phyloP scores from a whole-genome alignment of 1,140 invertebrate species.

The Cheumatopsyche charites region DNA sequence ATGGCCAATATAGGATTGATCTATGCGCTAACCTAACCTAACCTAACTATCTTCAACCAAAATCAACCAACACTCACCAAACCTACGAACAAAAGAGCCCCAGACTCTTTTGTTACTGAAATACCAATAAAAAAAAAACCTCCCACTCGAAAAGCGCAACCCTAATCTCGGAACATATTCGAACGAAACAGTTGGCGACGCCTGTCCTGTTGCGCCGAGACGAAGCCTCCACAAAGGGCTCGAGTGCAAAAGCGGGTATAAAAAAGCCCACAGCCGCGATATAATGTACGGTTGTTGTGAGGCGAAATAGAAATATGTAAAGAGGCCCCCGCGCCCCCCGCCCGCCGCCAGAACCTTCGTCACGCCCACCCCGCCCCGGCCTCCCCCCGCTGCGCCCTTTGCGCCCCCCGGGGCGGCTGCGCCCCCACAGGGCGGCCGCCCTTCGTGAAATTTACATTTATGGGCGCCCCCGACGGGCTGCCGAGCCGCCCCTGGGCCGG shows the following conservation, averaged over 20 bases:
- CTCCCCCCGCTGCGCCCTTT: not conserved
- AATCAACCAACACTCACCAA: no score
- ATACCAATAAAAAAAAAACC: no score
- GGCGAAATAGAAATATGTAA: constrained; percentile 48
- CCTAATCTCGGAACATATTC: no score
- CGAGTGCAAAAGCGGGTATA: constrained; percentile 31
- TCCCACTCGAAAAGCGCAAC: no score
- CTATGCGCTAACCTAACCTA: no score
- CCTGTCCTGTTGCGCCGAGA: constrained; percentile 12
- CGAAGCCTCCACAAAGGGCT: constrained; percentile 30
- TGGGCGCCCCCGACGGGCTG: constrained; percentile 37
- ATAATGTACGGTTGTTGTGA: constrained; percentile 47
- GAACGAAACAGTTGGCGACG: constrained; percentile 12
- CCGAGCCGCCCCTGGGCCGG: constrained; percentile 5
- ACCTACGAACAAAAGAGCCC: no score
- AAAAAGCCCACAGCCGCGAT: constrained; percentile 23
- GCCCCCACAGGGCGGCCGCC: not conserved
- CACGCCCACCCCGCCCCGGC: not conserved
- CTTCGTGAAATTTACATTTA: constrained; percentile 48
- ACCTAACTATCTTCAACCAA: no score
- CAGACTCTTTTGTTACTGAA: no score
- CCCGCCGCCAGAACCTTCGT: no score
- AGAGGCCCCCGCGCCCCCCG: constrained; percentile 10
- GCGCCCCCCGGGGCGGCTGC: not conserved
- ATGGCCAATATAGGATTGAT: no score